Evolutionary conservation across 30 jellyfish, hydroid and myxozoan species (phyloP).

Genomic region (Cassiopea andromeda): DNA sequence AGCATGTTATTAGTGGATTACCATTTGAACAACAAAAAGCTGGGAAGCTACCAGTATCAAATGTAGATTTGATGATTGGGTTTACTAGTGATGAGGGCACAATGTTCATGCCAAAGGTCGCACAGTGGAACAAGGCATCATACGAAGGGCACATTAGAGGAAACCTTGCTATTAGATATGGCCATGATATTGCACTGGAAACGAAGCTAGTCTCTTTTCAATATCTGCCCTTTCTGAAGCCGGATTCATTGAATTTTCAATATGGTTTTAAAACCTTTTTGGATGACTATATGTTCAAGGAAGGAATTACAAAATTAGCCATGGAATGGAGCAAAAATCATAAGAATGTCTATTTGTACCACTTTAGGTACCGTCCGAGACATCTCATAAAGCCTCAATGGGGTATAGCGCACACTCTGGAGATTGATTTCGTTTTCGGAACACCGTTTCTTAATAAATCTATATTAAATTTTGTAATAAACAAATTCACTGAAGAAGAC

Average conservation of each 20-base stretch:
- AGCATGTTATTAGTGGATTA: slow-evolving; percentile 2
- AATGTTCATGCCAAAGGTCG: slow-evolving; percentile 14
- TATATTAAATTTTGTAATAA: neutral
- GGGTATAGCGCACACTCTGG: slow-evolving; percentile 41
- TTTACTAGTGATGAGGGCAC: slow-evolving; percentile 62
- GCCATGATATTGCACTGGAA: neutral
- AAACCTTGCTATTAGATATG: neutral
- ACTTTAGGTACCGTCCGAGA: slow-evolving; percentile 39
- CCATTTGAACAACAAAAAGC: slow-evolving; percentile 10
- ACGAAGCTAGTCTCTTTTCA: slow-evolving; percentile 15
- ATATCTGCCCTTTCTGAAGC: neutral
- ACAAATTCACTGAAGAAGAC: slow-evolving; percentile 31
- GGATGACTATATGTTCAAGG: slow-evolving; percentile 14
- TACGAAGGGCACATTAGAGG: neutral
- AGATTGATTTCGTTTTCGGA: slow-evolving; percentile 38
- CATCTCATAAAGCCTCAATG: slow-evolving; percentile 1
- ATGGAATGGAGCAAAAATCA: slow-evolving; percentile 13
- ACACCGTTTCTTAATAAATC: neutral
- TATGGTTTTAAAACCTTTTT: neutral
- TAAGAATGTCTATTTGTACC: slow-evolving; percentile 14
- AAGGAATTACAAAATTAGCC: slow-evolving; percentile 9
- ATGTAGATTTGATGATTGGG: slow-evolving; percentile 45
- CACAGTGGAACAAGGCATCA: neutral
- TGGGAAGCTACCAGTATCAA: slow-evolving; percentile 15
- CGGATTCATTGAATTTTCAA: neutral